phyloP scores from a whole-genome alignment of 2,113 vertebrate species.

The Dolichotis patagonum region DNA sequence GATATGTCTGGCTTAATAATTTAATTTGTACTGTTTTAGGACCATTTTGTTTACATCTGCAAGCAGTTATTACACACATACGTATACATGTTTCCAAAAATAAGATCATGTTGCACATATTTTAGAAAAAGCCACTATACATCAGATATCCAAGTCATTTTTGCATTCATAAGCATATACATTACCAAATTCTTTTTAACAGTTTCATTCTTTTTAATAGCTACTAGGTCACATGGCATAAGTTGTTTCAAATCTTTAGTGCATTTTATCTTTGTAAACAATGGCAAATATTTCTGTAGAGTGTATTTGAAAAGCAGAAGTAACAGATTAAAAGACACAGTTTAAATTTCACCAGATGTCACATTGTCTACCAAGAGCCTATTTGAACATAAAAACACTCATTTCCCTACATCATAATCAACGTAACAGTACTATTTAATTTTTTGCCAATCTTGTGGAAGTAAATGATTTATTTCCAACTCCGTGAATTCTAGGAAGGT shows the following conservation, averaged over 20 bases:
- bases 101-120: not conserved
- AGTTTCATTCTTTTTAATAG: not conserved
- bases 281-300: not conserved
- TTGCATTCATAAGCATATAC: not conserved
- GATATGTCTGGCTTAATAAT: not conserved
- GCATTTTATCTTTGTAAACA: not conserved
- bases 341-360: not conserved
- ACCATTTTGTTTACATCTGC: not conserved
- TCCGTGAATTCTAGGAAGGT: not conserved
- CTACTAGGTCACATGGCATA: not conserved
- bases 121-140: not conserved
- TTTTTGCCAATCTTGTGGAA: not conserved
- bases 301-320: not conserved
- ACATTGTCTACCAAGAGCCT: not conserved
- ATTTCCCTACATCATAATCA: not conserved
- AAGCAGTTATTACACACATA: not conserved
- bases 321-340: not conserved
- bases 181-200: slow-evolving; percentile 1
- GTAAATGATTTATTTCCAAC: not conserved
- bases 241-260: not conserved
- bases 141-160: not conserved
- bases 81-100: not conserved
- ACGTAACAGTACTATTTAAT: not conserved
- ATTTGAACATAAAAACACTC: not conserved
- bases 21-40: not conserved